Conservation (phyloP, 2,797 vertebrate genomes). For the Uromys caudimaculatus region DNA sequence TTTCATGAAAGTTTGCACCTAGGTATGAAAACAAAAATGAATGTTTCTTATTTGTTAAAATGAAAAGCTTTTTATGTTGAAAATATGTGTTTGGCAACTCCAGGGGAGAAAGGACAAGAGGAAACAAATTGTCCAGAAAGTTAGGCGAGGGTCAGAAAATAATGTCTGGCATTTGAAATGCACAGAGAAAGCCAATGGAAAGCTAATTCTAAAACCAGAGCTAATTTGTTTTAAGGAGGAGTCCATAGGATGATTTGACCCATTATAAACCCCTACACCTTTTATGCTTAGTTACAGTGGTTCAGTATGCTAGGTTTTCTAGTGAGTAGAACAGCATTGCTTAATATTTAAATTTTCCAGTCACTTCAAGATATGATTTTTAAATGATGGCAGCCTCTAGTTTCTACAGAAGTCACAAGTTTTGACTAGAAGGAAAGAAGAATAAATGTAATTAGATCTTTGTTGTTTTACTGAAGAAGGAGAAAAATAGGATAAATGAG, state of each 20-base stretch:
- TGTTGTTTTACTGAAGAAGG: neutral
- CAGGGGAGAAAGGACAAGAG: slow-evolving; percentile 36
- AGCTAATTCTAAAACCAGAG: slow-evolving; percentile 66
- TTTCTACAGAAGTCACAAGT: neutral
- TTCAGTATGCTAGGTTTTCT: neutral
- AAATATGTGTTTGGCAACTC: slow-evolving; percentile 57
- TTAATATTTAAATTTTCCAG: neutral
- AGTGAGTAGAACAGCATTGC: neutral
- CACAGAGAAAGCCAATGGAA: slow-evolving; percentile 52
- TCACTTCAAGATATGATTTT: slow-evolving; percentile 27
- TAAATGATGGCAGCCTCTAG: neutral
- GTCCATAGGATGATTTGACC: slow-evolving; percentile 22
- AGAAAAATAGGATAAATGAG: neutral
- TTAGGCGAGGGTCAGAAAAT: slow-evolving; percentile 54
- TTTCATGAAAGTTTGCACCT: slow-evolving; percentile 62
- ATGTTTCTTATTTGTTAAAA: slow-evolving; percentile 62
- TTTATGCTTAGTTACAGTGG: neutral
- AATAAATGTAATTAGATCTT: neutral
- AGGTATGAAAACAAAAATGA: slow-evolving; percentile 46
- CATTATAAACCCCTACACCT: neutral
- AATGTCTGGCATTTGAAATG: slow-evolving; percentile 64
- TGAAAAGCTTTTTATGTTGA: slow-evolving; percentile 58
- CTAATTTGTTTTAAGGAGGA: slow-evolving; percentile 63
- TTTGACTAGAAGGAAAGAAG: slow-evolving; percentile 28
- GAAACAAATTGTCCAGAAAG: slow-evolving; percentile 62